Evolutionary conservation across 2,113 vertebrate genomes (phyloP).

Genomic region (Falcunculus frontatus): DNA sequence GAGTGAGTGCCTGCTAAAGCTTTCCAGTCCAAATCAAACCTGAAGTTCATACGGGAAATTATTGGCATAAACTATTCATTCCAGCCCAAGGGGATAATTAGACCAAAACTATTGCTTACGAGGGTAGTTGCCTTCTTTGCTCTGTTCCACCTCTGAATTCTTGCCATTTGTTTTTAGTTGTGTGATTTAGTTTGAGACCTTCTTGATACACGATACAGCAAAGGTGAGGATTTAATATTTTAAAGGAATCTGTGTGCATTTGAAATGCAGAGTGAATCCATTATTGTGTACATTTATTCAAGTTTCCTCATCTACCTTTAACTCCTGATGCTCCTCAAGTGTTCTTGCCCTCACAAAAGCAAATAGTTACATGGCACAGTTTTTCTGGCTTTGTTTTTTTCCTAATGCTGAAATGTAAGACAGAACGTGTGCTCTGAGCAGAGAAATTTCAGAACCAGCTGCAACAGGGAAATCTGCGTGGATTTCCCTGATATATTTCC

Average conservation of each 20-base stretch:
- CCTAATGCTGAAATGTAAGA: background rate
- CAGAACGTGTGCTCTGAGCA: background rate
- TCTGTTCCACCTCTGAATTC: background rate
- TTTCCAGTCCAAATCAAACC: background rate
- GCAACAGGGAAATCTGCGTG: background rate
- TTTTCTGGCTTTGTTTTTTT: background rate
- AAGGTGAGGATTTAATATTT: background rate
- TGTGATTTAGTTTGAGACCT: background rate
- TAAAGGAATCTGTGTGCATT: background rate
- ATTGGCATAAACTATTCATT: background rate
- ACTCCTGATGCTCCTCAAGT: background rate
- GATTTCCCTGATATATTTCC: background rate
- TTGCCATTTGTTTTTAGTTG: background rate
- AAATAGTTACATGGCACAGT: background rate
- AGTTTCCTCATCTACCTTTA: background rate
- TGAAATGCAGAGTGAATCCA: background rate
- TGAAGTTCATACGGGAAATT: background rate
- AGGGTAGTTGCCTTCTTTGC: background rate
- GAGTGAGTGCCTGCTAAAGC: background rate
- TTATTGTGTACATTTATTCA: background rate
- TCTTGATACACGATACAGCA: background rate
- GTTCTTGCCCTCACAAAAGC: background rate
- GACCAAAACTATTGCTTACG: background rate
- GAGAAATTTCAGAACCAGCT: background rate
- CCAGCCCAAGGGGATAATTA: background rate